Base-by-base conservation (phyloP, 2,888 invertebrate species). In the Camponotus fellah region DNA sequence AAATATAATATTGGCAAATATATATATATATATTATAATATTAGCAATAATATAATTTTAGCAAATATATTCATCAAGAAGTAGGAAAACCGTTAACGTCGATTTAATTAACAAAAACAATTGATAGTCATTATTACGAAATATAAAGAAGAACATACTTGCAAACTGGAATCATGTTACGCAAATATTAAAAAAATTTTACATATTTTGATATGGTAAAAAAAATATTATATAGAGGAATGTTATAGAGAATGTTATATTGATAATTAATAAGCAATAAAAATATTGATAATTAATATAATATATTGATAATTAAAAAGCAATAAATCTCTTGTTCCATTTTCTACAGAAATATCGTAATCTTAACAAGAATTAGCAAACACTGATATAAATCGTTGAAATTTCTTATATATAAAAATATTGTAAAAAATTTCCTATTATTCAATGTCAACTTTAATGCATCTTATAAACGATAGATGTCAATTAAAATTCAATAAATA, bases 51-150 rank as follows among this genome's bases (percentile, higher is more conserved):
- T 58, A 26, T 62, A 34, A 37, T 65, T 56, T 60, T 82, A 64
- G 77, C 76, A 81, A 85, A 85, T 86, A 83, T 37, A 77, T 87
- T 85, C 72, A 34, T 37, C 14, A 62, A 76, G 53, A 17, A 9
- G 3, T 14, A 74, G n/a, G 34, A 43, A 34, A 34, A 17, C 9
- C 53, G 53, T 3, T 53, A 49, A 21, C 21, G 12, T 69, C 6
- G 43, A 34, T 60, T 40, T 5, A 5, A 37, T 37, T 12, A 14
- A 43, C 0, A 6, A 17, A 26, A 34, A 60, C 46, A 17, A 37
- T 72, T 40, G 58, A 1, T 5, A 5, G 6, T 17, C 40, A 21
- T n/a, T 65, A 65, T 76, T 53, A n/a, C 53, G 2, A 62, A 32
- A 64, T 14, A 4, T 66, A 66, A 65, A 66, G 0, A 1, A 49